Conservation (phyloP, 2,797 vertebrate genomes). For the Scolopax bukidnonensis region DNA sequence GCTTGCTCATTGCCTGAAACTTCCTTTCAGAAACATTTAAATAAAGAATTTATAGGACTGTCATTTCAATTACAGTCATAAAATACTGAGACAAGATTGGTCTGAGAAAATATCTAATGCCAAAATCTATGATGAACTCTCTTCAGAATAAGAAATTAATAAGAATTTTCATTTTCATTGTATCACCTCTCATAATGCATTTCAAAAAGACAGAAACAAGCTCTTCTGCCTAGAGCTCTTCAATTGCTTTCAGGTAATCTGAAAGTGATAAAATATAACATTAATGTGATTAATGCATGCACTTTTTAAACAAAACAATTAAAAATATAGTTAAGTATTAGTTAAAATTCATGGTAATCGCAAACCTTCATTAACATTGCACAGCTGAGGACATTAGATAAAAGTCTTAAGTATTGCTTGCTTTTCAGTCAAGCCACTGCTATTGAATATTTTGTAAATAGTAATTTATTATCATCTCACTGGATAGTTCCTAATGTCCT, state of each 20-base stretch:
- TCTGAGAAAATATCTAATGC: background rate
- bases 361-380: constrained; percentile 84
- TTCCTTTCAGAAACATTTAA: background rate
- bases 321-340: constrained; percentile 83
- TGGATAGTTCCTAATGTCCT: background rate
- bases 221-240: constrained; percentile 5
- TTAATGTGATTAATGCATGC: constrained; percentile 83
- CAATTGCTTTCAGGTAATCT: constrained; percentile 22
- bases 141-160: background rate
- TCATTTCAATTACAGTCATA: background rate
- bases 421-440: constrained; percentile 76
- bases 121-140: background rate
- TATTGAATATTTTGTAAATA: constrained; percentile 63
- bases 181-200: background rate
- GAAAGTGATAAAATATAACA: constrained; percentile 66
- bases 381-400: constrained; percentile 88
- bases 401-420: constrained; percentile 71
- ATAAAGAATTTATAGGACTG: background rate
- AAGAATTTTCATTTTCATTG: background rate
- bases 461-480: constrained; percentile 47
- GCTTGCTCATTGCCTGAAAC: background rate
- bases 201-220: constrained; percentile 39
- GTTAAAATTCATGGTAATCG: constrained; percentile 88
- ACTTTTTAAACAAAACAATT: constrained; percentile 83
- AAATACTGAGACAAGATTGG: background rate